Base-by-base conservation (phyloP, 2,888 invertebrate genomes). In the Caenorhabditis sulstoni region DNA sequence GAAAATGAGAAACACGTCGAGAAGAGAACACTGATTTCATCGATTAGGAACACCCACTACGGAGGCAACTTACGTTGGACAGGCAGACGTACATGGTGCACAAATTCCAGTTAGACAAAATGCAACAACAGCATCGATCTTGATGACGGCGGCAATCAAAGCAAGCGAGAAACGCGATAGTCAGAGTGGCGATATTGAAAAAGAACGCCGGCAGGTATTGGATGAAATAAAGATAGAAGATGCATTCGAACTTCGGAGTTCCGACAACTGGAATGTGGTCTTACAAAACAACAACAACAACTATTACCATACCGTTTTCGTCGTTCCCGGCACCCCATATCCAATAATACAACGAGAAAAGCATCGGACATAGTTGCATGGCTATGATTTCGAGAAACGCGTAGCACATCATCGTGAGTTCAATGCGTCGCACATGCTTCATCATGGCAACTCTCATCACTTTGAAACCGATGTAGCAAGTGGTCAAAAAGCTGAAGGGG, bases 141-240 rank as follows among this genome's bases (percentile, higher is more conserved):
- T 47, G 7, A 5, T 11, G 0, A 22, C 16, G 16, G 45, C 53
- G 4, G 65, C 50, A 45, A 59, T 58, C 68, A 52, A 68, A 3
- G 68, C 49, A 8, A 59, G 44, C n/a, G 52, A 61, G 18, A 68
- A 65, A 20, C 0, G 39, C 35, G 7, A 62, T 18, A 0, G 64
- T 57, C 20, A 55, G 57, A 8, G 62, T 57, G 3, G 37, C 49
- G 1, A 71, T n/a, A 8, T 61, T 71, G 29, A 64, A 57, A 8
- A 47, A 57, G n/a, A 47, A 55, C 2, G 3, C 12, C 0, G 71
- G 71, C 3, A 64, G 16, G n/a, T 61, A 55, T 4, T 64, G 55
- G 55, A 64, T 50, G 8, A 49, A 49, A 29, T 71, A 71, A 0
- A 71, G 35, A 18, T 53, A 71, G 49, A 50, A 62, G 7, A 71